Evolutionary conservation across 2,888 invertebrate species (phyloP).

Genomic region (Pharmacophagus antenor): DNA sequence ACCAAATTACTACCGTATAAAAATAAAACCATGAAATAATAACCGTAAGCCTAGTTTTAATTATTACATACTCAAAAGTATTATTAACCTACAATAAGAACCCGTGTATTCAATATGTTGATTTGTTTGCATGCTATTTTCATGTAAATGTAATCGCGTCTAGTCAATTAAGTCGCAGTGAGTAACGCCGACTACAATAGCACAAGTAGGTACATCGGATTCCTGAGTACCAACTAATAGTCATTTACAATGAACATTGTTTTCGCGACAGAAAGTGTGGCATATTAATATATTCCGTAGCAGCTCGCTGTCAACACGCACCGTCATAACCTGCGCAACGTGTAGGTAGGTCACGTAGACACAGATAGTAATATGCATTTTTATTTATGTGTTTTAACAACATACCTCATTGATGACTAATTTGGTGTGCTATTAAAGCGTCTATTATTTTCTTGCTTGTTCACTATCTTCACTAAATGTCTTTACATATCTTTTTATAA

Average conservation of each 20-base stretch:
- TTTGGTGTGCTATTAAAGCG: background rate
- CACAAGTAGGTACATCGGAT: slow-evolving; percentile 43
- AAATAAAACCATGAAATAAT: too few species aligned
- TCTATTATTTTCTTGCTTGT: background rate
- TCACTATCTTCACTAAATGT: too few species aligned
- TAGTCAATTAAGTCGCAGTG: slow-evolving; percentile 50
- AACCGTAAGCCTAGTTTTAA: too few species aligned
- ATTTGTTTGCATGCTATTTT: slow-evolving; percentile 35
- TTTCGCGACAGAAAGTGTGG: slow-evolving; percentile 32
- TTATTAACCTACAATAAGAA: background rate
- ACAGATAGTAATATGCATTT: slow-evolving; percentile 38
- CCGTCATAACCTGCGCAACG: slow-evolving; percentile 48
- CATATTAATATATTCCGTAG: slow-evolving; percentile 35
- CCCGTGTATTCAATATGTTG: background rate
- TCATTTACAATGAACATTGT: slow-evolving; percentile 37
- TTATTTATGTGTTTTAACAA: slow-evolving; percentile 32
- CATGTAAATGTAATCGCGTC: slow-evolving; percentile 42
- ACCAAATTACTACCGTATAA: too few species aligned
- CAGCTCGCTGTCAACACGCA: slow-evolving; percentile 20
- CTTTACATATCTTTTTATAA: too few species aligned
- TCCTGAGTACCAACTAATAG: slow-evolving; percentile 39
- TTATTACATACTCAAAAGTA: too few species aligned
- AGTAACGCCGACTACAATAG: slow-evolving; percentile 43
- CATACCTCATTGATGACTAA: slow-evolving; percentile 11
- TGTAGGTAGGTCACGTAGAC: slow-evolving; percentile 73